Evolutionary conservation across 1,140 invertebrate species (phyloP), one percentile per base, ranked within the genome.

Genomic region (Drosophila micromelanica): DNA sequence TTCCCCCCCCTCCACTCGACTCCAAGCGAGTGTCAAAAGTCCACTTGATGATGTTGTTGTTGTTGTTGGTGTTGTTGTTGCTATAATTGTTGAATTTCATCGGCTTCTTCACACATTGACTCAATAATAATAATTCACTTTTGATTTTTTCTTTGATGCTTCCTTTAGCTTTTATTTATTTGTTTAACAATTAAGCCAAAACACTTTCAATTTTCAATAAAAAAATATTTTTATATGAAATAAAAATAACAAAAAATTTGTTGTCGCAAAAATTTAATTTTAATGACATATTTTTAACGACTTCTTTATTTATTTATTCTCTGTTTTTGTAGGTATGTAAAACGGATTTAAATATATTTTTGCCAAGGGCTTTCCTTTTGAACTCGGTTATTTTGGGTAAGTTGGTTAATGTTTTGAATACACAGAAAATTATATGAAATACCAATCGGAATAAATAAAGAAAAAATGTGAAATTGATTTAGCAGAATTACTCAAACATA

Each of bases 251-350:
- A 7, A 7, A 9, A 37, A 13, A n/a, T 38, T 38, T 38, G 37
- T 38, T 38, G 11, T 40, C n/a, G 38, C n/a, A 55, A 48, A 72
- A 62, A 62, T 69, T 61, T 59, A 59, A 23, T 60, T 82, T 87
- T 89, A 80, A 82, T 70, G 65, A 73, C 79, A 84, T 20, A 64
- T 81, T 78, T 73, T 67, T 65, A 56, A 57, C 20, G 68, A 46
- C 37, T 73, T 67, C 43, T 67, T 12, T 23, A 17, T 49, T 45
- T 51, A 8, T 52, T 65, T n/a, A 45, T 35, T 61, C 67, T 77
- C 20, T 62, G 3, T 80, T 30, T 51, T 79, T 84, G 11, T 76
- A 89, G 84, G 84, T 89, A 89, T 70, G 84, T 72, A 46, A 37
- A 73, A 61, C 49, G 11, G 46, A 37, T n/a, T 51, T 62, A 17